Conservation (phyloP, 2,113 vertebrate genomes). For the Pelecanoides urinatrix region DNA sequence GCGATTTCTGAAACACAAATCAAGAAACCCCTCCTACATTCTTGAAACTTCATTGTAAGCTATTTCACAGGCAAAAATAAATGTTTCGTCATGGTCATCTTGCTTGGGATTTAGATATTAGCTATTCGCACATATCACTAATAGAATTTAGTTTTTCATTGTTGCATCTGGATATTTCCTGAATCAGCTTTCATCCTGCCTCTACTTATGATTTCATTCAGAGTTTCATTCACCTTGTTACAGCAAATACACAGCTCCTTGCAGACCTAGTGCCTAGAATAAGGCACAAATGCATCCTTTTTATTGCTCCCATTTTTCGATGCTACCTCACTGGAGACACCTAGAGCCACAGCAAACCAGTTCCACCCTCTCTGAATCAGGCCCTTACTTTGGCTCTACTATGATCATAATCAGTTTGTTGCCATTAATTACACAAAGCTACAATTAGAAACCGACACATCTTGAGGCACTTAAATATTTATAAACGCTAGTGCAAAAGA, state of each 20-base stretch:
- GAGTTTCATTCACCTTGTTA: not conserved
- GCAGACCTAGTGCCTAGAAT: not conserved
- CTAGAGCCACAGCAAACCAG: not conserved
- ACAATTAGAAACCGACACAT: not conserved
- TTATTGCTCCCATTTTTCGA: not conserved
- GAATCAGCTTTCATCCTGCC: not conserved
- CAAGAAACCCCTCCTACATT: not conserved
- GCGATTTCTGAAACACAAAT: not conserved
- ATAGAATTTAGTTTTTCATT: not conserved
- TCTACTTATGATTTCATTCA: not conserved
- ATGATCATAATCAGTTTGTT: not conserved
- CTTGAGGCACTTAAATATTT: constrained; percentile 67
- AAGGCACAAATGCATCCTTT: not conserved
- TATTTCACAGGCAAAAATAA: not conserved
- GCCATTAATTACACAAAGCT: not conserved
- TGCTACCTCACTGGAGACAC: not conserved
- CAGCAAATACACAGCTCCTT: not conserved
- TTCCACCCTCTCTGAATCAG: not conserved
- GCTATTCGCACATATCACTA: not conserved
- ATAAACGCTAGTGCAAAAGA: constrained; percentile 54
- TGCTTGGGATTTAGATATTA: not conserved
- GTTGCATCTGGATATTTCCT: not conserved
- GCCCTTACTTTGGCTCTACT: not conserved
- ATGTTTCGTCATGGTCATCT: not conserved
- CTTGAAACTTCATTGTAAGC: not conserved